Evolutionary conservation across 2,113 vertebrate species (phyloP).

Genomic region (Romanogobio albipinnatus): DNA sequence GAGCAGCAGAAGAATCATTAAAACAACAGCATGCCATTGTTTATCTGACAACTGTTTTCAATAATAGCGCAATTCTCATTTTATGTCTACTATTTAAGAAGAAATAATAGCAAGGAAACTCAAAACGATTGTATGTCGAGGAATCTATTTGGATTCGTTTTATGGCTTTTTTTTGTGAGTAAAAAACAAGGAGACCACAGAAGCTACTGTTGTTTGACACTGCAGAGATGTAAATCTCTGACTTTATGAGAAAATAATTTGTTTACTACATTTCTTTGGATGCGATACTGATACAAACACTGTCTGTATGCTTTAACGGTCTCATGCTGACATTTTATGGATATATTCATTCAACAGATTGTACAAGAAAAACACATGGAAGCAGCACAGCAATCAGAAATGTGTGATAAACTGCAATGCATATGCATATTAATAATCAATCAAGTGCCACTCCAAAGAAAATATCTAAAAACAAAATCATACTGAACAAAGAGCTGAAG

Average conservation of each 20-base stretch:
- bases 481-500: neutral
- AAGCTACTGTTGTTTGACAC: constrained; percentile 11
- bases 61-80: neutral
- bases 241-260: constrained; percentile 40
- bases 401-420: neutral
- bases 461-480: neutral
- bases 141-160: neutral
- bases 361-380: constrained; percentile 39
- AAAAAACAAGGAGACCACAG: constrained; percentile 9
- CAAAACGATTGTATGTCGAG: neutral
- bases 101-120: neutral
- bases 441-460: neutral
- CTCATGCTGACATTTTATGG: constrained; percentile 49
- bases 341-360: constrained; percentile 27
- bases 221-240: constrained; percentile 26
- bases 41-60: neutral
- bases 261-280: constrained; percentile 48
- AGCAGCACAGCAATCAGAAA: neutral
- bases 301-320: constrained; percentile 33
- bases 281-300: constrained; percentile 41
- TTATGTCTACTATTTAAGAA: constrained; percentile 9
- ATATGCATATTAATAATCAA: neutral
- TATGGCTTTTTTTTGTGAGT: neutral
- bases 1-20: neutral
- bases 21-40: neutral